A percentile compares a stretch with the other conserved stretches of the same genome.
These are phyloP conservation scores for Poeciliopsis paucimaculata DNA, from an alignment of 2,797 vertebrate species.

Conservation along the genomic window DNA sequence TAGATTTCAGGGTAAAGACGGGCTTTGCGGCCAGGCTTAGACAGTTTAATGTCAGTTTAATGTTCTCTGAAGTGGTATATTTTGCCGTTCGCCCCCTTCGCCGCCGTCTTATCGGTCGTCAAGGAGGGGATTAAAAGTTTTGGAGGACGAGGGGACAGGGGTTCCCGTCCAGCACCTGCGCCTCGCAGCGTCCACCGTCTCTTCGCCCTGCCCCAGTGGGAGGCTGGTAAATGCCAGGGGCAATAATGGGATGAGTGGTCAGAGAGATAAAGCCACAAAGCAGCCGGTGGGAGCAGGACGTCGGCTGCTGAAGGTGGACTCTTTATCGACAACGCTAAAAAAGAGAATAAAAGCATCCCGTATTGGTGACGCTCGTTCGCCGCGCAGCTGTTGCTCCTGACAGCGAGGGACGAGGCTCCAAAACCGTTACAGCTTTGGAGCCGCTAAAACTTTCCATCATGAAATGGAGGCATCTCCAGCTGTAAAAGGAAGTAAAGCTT, in stretches of 20 bases:
- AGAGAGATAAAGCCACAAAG: slow-evolving; percentile 49
- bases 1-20: background rate
- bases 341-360: background rate
- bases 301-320: slow-evolving; percentile 10
- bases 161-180: slow-evolving; percentile 71
- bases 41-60: slow-evolving; percentile 3
- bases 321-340: slow-evolving; percentile 27
- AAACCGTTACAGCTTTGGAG: too few species aligned
- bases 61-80: slow-evolving; percentile 5
- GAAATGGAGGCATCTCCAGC: background rate
- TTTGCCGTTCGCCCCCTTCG: slow-evolving; percentile 56
- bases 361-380: slow-evolving; percentile 54
- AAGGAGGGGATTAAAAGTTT: slow-evolving; percentile 68
- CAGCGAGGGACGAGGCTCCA: background rate
- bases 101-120: slow-evolving; percentile 56
- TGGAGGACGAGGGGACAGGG: background rate
- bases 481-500: background rate
- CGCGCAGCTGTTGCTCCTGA: slow-evolving; percentile 44
- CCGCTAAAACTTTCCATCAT: background rate
- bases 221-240: slow-evolving; percentile 15
- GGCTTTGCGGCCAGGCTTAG: background rate
- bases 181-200: slow-evolving; percentile 20
- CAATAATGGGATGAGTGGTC: slow-evolving; percentile 15
- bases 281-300: slow-evolving; percentile 23
- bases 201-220: slow-evolving; percentile 33